Conservation (phyloP, 2,888 invertebrate genomes). For the Gymnosoma rotundatum region DNA sequence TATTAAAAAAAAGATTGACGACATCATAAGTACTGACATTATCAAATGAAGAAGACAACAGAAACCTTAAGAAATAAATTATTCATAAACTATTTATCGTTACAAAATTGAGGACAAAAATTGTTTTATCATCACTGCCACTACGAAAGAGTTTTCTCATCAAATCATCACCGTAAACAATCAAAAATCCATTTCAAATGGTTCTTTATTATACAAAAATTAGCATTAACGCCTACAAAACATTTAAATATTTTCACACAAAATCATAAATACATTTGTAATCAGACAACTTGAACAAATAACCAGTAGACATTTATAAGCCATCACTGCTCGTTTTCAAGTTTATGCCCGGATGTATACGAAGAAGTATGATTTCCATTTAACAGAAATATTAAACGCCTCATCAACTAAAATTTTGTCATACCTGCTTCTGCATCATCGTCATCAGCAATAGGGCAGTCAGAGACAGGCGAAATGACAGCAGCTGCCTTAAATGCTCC, state of each 20-base stretch:
- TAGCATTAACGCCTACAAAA: conserved; percentile 70
- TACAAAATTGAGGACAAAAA: conserved; percentile 23
- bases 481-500: conserved; percentile 48
- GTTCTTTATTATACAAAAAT: conserved; percentile 74
- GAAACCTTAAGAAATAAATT: conserved; percentile 15
- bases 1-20: too few species aligned
- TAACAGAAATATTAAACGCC: conserved; percentile 58
- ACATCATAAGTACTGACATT: not conserved
- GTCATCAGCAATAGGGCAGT: conserved; percentile 4
- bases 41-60: not conserved
- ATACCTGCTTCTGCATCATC: conserved; percentile 29
- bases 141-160: conserved; percentile 62
- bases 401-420: conserved; percentile 56
- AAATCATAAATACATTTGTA: not conserved
- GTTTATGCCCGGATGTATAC: conserved; percentile 8
- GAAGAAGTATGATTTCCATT: conserved; percentile 1
- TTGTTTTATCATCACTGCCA: conserved; percentile 17
- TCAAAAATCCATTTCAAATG: conserved; percentile 80
- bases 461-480: conserved; percentile 34
- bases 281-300: conserved; percentile 27
- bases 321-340: not conserved
- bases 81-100: conserved; percentile 30
- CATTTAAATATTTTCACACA: not conserved
- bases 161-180: conserved; percentile 78
- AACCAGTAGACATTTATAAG: conserved; percentile 32